A percentile compares a stretch with the other conserved stretches of the same genome.
These are phyloP conservation scores for Saccostrea glomerata DNA, from an alignment of 1,140 invertebrate species.

Conservation along the genomic window DNA sequence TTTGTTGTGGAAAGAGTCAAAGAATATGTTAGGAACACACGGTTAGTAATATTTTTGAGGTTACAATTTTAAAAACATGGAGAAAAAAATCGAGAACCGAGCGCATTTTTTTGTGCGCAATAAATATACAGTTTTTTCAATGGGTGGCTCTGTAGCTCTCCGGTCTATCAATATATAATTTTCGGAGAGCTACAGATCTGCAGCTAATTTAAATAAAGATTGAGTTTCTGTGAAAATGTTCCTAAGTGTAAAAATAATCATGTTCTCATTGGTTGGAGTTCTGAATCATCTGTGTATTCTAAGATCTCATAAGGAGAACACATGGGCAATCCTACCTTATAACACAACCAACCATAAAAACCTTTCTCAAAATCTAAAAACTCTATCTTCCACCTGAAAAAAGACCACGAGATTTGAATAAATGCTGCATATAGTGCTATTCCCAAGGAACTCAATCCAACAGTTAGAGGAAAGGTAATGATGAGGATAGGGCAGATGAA, in stretches of 20 bases:
- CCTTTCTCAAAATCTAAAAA: slow-evolving; percentile 88
- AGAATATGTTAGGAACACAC: too few species aligned
- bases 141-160: too few species aligned
- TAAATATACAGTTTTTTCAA: too few species aligned
- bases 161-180: too few species aligned
- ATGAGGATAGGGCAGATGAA: slow-evolving; percentile 86
- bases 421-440: slow-evolving; percentile 84
- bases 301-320: slow-evolving; percentile 85
- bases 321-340: slow-evolving; percentile 84
- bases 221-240: too few species aligned
- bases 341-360: slow-evolving; percentile 89
- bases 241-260: not conserved
- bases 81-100: too few species aligned
- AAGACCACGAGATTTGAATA: slow-evolving; percentile 85
- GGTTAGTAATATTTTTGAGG: too few species aligned
- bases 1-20: too few species aligned
- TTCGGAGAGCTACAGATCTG: too few species aligned
- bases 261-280: slow-evolving; percentile 55
- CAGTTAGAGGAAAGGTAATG: slow-evolving; percentile 86
- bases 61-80: too few species aligned
- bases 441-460: slow-evolving; percentile 75
- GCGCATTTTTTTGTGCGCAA: too few species aligned
- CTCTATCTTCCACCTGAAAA: slow-evolving; percentile 85
- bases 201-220: too few species aligned
- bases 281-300: slow-evolving; percentile 71